Evolutionary conservation across 2,888 invertebrate species (phyloP).

Genomic region (Lithophane leautieri): DNA sequence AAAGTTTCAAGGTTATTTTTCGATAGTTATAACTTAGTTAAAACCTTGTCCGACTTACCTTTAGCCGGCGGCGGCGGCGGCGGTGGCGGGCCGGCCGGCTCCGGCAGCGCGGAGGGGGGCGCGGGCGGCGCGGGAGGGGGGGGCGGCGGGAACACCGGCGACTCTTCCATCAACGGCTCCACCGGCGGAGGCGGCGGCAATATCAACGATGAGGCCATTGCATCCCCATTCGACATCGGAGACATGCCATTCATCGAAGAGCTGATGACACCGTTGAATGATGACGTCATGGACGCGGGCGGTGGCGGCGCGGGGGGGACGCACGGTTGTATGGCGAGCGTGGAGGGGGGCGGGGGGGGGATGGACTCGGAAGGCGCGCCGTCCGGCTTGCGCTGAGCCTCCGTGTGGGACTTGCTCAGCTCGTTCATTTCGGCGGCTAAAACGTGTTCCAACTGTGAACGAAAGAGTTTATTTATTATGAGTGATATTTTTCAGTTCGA

Average conservation of each 20-base stretch:
- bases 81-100: conserved; percentile 94
- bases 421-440: conserved; percentile 86
- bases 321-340: conserved; percentile 79
- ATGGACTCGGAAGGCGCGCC: conserved; percentile 86
- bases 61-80: conserved; percentile 91
- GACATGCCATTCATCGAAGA: conserved; percentile 67
- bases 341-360: conserved; percentile 82
- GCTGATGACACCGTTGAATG: conserved; percentile 65
- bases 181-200: conserved; percentile 81
- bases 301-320: conserved; percentile 76
- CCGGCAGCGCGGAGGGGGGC: conserved; percentile 91
- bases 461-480: background rate
- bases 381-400: conserved; percentile 85
- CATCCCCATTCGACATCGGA: conserved; percentile 72
- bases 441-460: conserved; percentile 83
- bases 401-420: conserved; percentile 81
- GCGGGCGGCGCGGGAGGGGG: conserved; percentile 80
- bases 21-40: too few species aligned
- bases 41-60: conserved; percentile 69
- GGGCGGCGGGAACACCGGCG: conserved; percentile 84
- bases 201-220: conserved; percentile 78
- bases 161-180: conserved; percentile 71
- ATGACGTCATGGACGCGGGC: conserved; percentile 72
- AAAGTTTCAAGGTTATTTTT: background rate
- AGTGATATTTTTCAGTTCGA: background rate